Conservation (phyloP, 2,797 vertebrate species). For the Uromys caudimaculatus region DNA sequence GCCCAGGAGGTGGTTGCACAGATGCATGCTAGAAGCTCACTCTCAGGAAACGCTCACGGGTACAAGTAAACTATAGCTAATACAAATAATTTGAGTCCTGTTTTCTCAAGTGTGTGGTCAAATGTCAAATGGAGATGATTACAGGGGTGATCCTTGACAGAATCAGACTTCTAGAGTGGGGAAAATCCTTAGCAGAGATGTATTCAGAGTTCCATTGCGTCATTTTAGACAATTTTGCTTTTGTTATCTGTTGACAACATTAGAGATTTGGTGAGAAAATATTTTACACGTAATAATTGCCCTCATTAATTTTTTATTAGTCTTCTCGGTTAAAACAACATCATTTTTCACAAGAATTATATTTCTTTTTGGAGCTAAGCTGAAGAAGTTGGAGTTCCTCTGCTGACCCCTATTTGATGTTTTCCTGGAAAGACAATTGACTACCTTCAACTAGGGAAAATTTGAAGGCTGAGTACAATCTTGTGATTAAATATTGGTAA, state of each 20-base stretch:
- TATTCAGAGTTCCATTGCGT: background rate
- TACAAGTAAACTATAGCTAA: conserved; percentile 8
- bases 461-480: background rate
- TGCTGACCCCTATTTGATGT: background rate
- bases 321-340: background rate
- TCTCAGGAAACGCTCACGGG: background rate
- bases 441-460: background rate
- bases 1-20: background rate
- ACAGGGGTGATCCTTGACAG: background rate
- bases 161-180: background rate
- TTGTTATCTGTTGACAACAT: conserved; percentile 27
- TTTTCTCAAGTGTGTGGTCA: background rate
- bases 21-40: background rate
- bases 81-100: background rate
- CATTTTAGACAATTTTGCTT: background rate
- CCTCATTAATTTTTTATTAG: conserved; percentile 15
- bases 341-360: background rate
- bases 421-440: background rate
- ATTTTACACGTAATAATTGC: background rate
- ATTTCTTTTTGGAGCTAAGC: background rate
- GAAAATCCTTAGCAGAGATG: background rate
- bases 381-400: background rate
- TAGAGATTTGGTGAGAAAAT: conserved; percentile 18
- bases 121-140: background rate
- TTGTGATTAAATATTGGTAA: background rate